Base-by-base conservation (phyloP, 2,797 vertebrate species). In the Leptoclinus maculatus region DNA sequence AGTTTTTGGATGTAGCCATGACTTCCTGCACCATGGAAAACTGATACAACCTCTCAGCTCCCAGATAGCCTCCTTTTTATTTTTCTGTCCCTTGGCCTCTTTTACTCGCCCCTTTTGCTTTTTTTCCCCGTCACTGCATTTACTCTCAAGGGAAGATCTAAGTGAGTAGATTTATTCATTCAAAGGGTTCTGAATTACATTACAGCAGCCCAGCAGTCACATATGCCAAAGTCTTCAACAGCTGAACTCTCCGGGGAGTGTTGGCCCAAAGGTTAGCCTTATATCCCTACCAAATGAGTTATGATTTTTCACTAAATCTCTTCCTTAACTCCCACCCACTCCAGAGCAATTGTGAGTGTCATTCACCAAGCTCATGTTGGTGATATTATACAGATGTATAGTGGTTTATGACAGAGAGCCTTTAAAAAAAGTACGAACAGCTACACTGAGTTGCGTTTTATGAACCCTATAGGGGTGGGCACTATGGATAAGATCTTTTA, bases 81-180 rank as follows among this genome's bases (percentile, higher is more conserved):
- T 85, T 87, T 81, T 76, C 70, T 86, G 70, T 91, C 71, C 71
- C 74, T 68, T 75, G 59, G 76, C 83, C 72, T 88, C 25, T 90
- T 91, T 85, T 86, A 87, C 82, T 79, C 73, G 71, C 71, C 39
- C 62, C 85, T 58, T 57, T 78, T 81, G 64, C 74, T 71, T 84
- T 79, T 79, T 76, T 76, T 73, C 49, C 25, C 62, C 82, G 88
- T 90, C 77, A 43, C 77, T 87, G 87, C 75, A 71, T 87, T 83
- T 64, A 58, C 87, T 90, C 91, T 90, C 90, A 72, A 69, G 91
- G 86, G 88, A 92, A 85, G 83, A 88, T 90, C 84, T 92, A 91
- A 93, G 92, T 94, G 91, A 94, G 89, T 85, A 83, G 91, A 93
- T 95, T 93, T 94, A 94, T 95, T 93, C 88, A 92, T 92, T 94